Conservation (phyloP, 2,797 vertebrate species). For the Myripristis murdjan region DNA sequence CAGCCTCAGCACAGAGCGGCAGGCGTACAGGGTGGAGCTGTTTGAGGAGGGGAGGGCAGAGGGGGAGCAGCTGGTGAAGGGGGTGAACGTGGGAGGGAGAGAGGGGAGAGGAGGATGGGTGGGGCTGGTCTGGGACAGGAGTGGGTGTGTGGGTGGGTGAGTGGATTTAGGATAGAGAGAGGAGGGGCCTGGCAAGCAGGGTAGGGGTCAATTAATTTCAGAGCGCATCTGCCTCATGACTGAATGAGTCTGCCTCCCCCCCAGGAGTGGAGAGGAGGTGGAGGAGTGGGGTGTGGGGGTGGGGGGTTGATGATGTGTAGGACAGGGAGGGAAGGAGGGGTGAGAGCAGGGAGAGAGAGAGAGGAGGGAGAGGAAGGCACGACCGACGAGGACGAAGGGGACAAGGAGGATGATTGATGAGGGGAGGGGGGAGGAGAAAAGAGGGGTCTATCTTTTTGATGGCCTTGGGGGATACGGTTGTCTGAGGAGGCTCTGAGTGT, state of each 20-base stretch:
- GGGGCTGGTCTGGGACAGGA: constrained; percentile 16
- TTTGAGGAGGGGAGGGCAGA: constrained; percentile 27
- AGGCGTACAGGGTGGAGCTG: constrained; percentile 11
- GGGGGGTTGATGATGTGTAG: not conserved
- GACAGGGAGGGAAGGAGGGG: not conserved
- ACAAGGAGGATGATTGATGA: not conserved
- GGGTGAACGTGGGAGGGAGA: constrained; percentile 6
- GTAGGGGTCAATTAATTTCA: constrained; percentile 61
- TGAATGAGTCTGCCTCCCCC: constrained; percentile 15
- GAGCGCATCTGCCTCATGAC: constrained; percentile 39
- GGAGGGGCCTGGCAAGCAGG: not conserved
- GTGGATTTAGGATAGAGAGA: not conserved
- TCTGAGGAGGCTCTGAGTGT: constrained; percentile 53
- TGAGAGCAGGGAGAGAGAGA: not conserved
- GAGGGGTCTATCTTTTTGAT: constrained; percentile 20
- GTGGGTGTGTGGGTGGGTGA: constrained; percentile 22
- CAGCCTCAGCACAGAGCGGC: constrained; percentile 31
- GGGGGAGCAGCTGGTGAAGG: constrained; percentile 66
- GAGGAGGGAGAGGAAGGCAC: constrained; percentile 7
- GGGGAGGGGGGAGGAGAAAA: not conserved
- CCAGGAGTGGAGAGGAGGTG: not conserved
- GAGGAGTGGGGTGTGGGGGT: too few relatives aligned
- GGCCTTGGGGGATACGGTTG: constrained; percentile 35
- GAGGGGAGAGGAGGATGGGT: not conserved
- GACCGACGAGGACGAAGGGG: constrained; percentile 17